Conservation (phyloP, 2,797 vertebrate genomes). For the Xyrichtys novacula region DNA sequence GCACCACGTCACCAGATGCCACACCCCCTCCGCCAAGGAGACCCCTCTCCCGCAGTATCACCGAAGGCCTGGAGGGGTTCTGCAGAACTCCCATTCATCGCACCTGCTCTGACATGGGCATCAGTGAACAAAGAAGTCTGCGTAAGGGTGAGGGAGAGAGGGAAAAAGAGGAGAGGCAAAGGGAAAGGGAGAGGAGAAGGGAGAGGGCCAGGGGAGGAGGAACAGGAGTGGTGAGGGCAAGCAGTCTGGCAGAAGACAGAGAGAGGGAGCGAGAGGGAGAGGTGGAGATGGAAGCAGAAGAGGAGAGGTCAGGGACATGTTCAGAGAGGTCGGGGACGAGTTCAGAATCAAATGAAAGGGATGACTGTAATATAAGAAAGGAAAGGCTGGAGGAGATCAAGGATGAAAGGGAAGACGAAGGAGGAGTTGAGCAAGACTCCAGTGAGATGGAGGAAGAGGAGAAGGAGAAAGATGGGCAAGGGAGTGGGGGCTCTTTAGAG, state of each 20-base stretch:
- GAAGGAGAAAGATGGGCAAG: constrained; percentile 52
- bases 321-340: constrained; percentile 61
- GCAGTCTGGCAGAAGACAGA: constrained; percentile 86
- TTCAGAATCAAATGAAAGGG: constrained; percentile 75
- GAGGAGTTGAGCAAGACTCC: constrained; percentile 58
- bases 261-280: constrained; percentile 82
- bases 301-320: constrained; percentile 59
- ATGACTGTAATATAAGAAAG: constrained; percentile 60
- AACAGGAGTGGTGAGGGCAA: constrained; percentile 83
- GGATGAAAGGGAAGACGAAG: constrained; percentile 76
- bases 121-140: constrained; percentile 87
- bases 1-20: constrained; percentile 69
- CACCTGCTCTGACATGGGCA: constrained; percentile 91
- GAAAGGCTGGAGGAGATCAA: constrained; percentile 60
- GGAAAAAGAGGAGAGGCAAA: constrained; percentile 83
- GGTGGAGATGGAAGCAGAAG: constrained; percentile 76
- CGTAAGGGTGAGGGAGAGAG: constrained; percentile 79
- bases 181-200: constrained; percentile 82
- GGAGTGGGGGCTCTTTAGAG: constrained; percentile 55
- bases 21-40: constrained; percentile 81
- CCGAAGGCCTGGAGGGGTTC: constrained; percentile 85
- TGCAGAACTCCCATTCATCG: constrained; percentile 85
- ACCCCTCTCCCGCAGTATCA: constrained; percentile 87
- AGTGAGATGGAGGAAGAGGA: constrained; percentile 67
- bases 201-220: constrained; percentile 81